Percentiles rank a stretch among this genome's conserved stretches.
Conservation (phyloP, 1,140 invertebrate genomes). For the Zaprionus gabonicus region DNA sequence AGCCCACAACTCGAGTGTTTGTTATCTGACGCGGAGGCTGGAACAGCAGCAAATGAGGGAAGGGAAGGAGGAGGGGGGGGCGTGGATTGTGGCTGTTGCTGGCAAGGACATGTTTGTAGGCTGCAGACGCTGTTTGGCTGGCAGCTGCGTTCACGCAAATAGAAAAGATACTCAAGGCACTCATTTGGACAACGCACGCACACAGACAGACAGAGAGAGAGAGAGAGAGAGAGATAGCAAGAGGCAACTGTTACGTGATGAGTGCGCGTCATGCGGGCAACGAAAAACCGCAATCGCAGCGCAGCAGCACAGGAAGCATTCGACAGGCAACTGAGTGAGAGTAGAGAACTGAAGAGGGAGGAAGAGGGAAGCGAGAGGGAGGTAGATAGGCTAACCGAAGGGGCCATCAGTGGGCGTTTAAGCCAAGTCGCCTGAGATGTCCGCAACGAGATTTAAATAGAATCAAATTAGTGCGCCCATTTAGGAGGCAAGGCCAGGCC, state of each 20-base stretch:
- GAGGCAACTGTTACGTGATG: slow-evolving; percentile 73
- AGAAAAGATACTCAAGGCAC: slow-evolving; percentile 82
- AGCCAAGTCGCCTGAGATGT: slow-evolving; percentile 76
- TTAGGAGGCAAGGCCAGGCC: not conserved
- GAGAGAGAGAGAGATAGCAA: not conserved
- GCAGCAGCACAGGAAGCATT: slow-evolving; percentile 1
- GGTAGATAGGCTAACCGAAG: slow-evolving; percentile 30
- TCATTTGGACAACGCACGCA: slow-evolving; percentile 55
- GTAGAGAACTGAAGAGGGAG: too few species aligned
- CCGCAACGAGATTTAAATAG: slow-evolving; percentile 82
- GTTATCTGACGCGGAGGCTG: slow-evolving; percentile 61
- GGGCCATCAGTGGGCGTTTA: slow-evolving; percentile 72
- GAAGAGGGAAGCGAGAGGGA: not conserved
- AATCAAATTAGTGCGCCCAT: slow-evolving; percentile 79
- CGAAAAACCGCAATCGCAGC: slow-evolving; percentile 42
- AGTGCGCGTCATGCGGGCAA: slow-evolving; percentile 73
- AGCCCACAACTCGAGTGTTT: slow-evolving; percentile 68
- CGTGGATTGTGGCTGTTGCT: slow-evolving; percentile 17
- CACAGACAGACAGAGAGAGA: not conserved
- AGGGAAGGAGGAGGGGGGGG: not conserved
- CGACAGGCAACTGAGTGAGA: not conserved
- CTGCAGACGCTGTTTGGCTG: slow-evolving; percentile 52
- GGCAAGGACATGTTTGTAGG: slow-evolving; percentile 41
- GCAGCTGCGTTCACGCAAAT: slow-evolving; percentile 79
- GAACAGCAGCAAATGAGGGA: not conserved